Percentiles rank a stretch among this genome's conserved stretches.
Evolutionary conservation across 2,888 invertebrate genomes (phyloP).

Genomic region (Cephalotes varians): DNA sequence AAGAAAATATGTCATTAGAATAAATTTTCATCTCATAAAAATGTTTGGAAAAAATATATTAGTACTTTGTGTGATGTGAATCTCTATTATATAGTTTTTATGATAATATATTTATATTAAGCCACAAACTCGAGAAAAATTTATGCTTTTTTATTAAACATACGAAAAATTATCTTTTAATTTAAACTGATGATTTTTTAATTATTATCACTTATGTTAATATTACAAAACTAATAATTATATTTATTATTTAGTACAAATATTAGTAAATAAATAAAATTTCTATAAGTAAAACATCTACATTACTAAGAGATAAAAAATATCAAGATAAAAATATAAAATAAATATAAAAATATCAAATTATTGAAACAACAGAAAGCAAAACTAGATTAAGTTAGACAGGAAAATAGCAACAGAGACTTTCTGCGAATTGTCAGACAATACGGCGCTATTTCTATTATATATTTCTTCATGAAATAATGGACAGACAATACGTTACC

Average conservation of each 20-base stretch:
- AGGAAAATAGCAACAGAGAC: not conserved
- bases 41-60: not conserved
- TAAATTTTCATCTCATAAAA: not conserved
- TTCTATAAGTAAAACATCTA: not conserved
- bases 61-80: not conserved
- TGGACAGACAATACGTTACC: not conserved
- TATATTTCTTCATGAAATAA: not conserved
- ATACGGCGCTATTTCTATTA: not conserved
- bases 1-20: not conserved
- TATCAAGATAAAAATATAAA: too few relatives aligned
- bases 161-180: not conserved
- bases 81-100: not conserved
- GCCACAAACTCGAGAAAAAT: not conserved
- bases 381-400: slow-evolving; percentile 4
- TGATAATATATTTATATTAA: not conserved
- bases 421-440: not conserved
- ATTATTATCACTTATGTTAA: not conserved
- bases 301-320: not conserved
- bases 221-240: not conserved
- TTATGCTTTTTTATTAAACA: not conserved
- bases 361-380: not conserved
- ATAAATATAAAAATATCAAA: not conserved
- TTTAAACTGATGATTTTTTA: not conserved
- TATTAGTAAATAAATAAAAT: not conserved
- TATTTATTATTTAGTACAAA: not conserved